These are phyloP conservation scores for Andrena flavipes DNA, from an alignment of 2,888 invertebrate species.

Conservation along the genomic window DNA sequence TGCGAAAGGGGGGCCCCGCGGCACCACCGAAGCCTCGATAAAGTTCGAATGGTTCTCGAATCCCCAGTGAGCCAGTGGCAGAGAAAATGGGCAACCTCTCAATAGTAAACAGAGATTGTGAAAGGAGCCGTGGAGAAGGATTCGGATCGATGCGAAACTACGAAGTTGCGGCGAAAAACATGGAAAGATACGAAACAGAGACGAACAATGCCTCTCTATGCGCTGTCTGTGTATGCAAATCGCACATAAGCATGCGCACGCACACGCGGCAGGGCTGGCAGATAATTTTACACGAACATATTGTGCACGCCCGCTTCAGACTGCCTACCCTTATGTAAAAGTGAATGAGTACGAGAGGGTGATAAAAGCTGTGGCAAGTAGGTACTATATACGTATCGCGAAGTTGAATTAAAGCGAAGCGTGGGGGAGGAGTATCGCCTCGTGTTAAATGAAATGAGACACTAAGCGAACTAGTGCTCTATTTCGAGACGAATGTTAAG, in stretches of 20 bases:
- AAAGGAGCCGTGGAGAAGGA: conserved; percentile 53
- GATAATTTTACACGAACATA: conserved; percentile 57
- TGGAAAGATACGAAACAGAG: conserved; percentile 41
- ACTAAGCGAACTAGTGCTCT: conserved; percentile 7
- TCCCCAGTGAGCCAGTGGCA: neutral
- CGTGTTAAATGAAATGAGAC: conserved; percentile 39
- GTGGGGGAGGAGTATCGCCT: conserved; percentile 19
- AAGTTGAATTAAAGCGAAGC: conserved; percentile 62
- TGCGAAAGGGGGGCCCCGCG: neutral
- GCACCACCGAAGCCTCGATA: conserved; percentile 15
- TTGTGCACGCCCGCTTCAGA: conserved; percentile 35
- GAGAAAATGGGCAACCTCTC: conserved; percentile 51
- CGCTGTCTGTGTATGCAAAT: neutral
- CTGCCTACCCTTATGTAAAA: conserved; percentile 30
- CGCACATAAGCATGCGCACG: neutral
- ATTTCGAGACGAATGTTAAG: neutral
- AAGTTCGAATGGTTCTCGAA: conserved; percentile 9
- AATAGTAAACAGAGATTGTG: conserved; percentile 35
- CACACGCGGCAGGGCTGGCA: conserved; percentile 26
- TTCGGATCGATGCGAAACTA: conserved; percentile 62
- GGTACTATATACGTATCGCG: conserved; percentile 22
- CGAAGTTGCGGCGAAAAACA: conserved; percentile 53
- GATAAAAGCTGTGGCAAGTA: conserved; percentile 41
- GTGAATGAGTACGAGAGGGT: conserved; percentile 37
- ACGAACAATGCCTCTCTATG: conserved; percentile 56